Conservation (phyloP, 2,113 vertebrate species). For the Xenus cinereus region DNA sequence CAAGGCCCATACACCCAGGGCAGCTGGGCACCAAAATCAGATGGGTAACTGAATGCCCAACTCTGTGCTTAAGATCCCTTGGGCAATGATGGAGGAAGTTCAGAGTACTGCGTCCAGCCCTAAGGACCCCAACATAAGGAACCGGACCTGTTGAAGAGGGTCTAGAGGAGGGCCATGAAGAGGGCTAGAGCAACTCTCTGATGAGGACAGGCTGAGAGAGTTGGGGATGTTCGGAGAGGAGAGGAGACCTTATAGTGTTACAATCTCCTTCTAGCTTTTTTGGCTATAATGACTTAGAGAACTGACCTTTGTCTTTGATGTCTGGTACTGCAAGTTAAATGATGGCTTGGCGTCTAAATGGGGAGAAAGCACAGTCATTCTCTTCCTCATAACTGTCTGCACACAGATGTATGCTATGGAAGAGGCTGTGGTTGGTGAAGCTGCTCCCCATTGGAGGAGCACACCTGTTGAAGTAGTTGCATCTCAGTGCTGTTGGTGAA, state of each 20-base stretch:
- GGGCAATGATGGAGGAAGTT: background rate
- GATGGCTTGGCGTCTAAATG: background rate
- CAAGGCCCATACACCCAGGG: background rate
- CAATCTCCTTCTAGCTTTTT: background rate
- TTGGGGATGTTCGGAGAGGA: background rate
- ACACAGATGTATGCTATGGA: background rate
- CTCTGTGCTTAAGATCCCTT: background rate
- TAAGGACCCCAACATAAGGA: background rate
- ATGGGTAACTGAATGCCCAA: background rate
- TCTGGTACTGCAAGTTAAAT: background rate
- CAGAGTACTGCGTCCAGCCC: background rate
- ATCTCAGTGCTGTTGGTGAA: background rate
- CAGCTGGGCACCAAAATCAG: background rate
- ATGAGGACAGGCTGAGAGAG: background rate
- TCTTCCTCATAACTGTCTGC: background rate
- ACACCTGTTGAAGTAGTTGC: background rate
- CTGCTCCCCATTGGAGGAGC: background rate
- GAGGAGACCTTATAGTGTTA: background rate
- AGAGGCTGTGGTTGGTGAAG: background rate
- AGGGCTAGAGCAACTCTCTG: too few species aligned
- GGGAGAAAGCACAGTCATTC: background rate
- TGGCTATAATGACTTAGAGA: background rate
- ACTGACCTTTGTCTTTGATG: background rate
- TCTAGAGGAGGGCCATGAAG: background rate
- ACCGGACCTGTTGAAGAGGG: background rate